Evolutionary conservation across 2,888 invertebrate genomes (phyloP), one percentile per base, ranked within the genome.

Genomic region (Sinhomidia bicolor): DNA sequence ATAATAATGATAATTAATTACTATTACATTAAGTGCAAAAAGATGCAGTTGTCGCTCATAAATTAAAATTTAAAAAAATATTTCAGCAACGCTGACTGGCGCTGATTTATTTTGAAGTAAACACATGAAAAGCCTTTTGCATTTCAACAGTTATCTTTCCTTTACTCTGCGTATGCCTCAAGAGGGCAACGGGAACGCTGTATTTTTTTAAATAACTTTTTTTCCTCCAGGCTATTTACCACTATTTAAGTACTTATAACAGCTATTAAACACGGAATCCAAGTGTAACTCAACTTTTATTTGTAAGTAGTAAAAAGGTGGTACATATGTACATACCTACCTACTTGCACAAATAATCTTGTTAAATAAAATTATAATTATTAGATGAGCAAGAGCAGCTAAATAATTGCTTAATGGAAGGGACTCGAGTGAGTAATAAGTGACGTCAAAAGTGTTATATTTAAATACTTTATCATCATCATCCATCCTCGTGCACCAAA

Each of bases 61-160:
- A 36, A 36, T n/a, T n/a, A n/a, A n/a, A n/a, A n/a, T n/a, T n/a
- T n/a, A n/a, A n/a, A n/a, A n/a, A n/a, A n/a, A n/a, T n/a, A n/a
- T n/a, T n/a, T n/a, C n/a, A n/a, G n/a, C n/a, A n/a, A n/a, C n/a
- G n/a, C n/a, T n/a, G n/a, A n/a, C n/a, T n/a, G n/a, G n/a, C n/a
- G n/a, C n/a, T n/a, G n/a, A n/a, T n/a, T n/a, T n/a, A n/a, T n/a
- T n/a, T n/a, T n/a, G n/a, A n/a, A n/a, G n/a, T n/a, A n/a, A n/a
- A n/a, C n/a, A n/a, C n/a, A n/a, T n/a, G n/a, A n/a, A n/a, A n/a
- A n/a, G n/a, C n/a, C n/a, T n/a, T n/a, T n/a, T n/a, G n/a, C 17
- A 60, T 36, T 36, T 36, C 4, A 36, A 74, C 74, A 74, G 74
- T 74, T 74, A 74, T 74, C 44, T 41, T 36, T 36, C 7, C 36